These are phyloP conservation scores for Pseudococcus jackbeardsleyi DNA, from an alignment of 2,888 invertebrate species.

Conservation along the genomic window DNA sequence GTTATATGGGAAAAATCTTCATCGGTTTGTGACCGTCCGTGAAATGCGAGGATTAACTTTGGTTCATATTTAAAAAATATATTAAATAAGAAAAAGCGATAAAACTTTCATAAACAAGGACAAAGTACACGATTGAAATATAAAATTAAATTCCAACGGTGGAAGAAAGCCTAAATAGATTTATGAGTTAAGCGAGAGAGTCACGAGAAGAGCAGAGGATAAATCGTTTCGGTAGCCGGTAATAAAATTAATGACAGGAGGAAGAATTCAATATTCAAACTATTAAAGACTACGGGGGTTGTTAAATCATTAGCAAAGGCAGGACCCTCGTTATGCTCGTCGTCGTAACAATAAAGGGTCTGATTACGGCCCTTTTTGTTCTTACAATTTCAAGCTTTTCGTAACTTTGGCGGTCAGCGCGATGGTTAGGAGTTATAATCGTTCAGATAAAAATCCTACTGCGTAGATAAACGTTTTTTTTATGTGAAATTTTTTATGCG, in stretches of 20 bases:
- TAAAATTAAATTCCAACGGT: constrained; percentile 64
- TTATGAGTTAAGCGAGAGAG: constrained; percentile 47
- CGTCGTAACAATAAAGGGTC: constrained; percentile 52
- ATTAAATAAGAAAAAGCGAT: constrained; percentile 50
- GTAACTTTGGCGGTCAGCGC: constrained; percentile 31
- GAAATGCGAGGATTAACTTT: constrained; percentile 37
- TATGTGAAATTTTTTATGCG: not conserved
- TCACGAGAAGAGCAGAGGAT: constrained; percentile 47
- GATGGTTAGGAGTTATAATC: constrained; percentile 3
- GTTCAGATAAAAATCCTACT: not conserved
- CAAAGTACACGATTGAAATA: constrained; percentile 61
- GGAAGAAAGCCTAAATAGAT: constrained; percentile 55
- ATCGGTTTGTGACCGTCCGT: constrained; percentile 28
- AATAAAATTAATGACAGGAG: constrained; percentile 64
- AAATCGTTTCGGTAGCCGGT: constrained; percentile 65
- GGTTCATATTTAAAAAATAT: constrained; percentile 52
- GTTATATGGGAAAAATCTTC: not conserved
- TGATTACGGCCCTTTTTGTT: constrained; percentile 62
- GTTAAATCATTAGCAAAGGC: constrained; percentile 58
- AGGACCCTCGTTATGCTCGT: constrained; percentile 45
- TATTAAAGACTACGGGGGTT: constrained; percentile 58
- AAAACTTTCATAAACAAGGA: constrained; percentile 54
- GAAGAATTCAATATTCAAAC: constrained; percentile 65
- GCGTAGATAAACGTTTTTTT: not conserved
- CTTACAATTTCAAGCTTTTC: constrained; percentile 55